These are phyloP conservation scores for Theristicus caerulescens DNA, from an alignment of 2,113 vertebrate species.

Conservation along the genomic window DNA sequence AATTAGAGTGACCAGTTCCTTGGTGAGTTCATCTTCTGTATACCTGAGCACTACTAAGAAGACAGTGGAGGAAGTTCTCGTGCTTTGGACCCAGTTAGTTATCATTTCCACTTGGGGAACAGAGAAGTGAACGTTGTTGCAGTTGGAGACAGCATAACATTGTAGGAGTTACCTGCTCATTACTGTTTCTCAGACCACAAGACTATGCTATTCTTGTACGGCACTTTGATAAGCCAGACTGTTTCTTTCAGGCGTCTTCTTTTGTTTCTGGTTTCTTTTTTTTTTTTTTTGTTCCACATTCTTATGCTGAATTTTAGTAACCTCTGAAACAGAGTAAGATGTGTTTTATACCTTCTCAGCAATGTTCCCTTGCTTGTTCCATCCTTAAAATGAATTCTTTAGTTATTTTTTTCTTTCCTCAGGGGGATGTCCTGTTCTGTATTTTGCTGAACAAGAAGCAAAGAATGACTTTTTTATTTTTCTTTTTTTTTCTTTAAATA, in stretches of 20 bases:
- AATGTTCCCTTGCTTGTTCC: background rate
- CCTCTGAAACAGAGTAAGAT: background rate
- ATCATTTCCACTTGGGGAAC: background rate
- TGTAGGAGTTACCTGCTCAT: background rate
- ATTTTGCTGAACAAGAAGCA: background rate
- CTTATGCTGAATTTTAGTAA: background rate
- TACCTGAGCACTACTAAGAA: background rate
- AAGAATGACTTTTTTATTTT: background rate
- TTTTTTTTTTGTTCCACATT: background rate
- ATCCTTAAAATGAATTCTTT: background rate
- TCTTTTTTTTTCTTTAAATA: background rate
- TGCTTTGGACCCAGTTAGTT: background rate
- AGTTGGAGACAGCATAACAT: background rate
- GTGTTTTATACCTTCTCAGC: background rate
- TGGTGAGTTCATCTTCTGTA: background rate
- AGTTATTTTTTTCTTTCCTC: background rate
- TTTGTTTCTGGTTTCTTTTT: background rate
- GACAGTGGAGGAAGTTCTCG: background rate
- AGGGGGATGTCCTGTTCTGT: background rate
- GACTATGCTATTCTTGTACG: background rate
- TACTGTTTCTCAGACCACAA: background rate
- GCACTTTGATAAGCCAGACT: background rate
- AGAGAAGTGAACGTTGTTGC: background rate
- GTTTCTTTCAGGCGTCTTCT: background rate
- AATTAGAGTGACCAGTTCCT: background rate